Base-by-base conservation (phyloP, 2,888 invertebrate species). In the Nycteola revayana region DNA sequence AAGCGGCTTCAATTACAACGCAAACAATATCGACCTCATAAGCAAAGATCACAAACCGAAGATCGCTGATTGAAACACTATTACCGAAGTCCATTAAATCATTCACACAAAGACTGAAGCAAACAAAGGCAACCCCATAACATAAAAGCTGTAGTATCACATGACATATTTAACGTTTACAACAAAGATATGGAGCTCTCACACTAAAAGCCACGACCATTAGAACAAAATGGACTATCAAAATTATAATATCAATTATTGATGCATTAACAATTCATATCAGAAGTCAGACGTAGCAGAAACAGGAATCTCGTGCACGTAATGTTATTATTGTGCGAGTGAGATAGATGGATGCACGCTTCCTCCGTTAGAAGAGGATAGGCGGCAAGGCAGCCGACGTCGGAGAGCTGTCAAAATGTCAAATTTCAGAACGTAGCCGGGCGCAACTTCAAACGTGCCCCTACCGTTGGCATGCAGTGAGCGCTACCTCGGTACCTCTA, bases 331-430 rank as follows among this genome's bases (percentile, higher is more conserved):
- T 76, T 74, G 77, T 66, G 68, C 55, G 75, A 75, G 70, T 46
- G 73, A 65, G 75, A 76, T 49, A 63, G 66, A 50, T 58, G 42
- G 39, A 50, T 36, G 42, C 26, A 39, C 43, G 42, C 48, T 45
- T 42, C 23, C 41, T 46, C 53, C 43, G 65, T 39, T 62, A 31
- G 66, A 64, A 66, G 61, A 66, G 65, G 58, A 55, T 47, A 71
- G 67, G 66, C 62, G 72, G 67, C 66, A 75, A 76, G 75, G 75
- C 76, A 68, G 73, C 77, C 75, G 76, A 75, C 85, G 86, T 85
- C 86, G 87, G 86, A 80, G 86, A 82, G 77, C 89, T 89, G 89
- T 89, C 89, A 89, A 89, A 89, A 89, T 82, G 89, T 89, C 89
- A 89, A 89, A 89, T 89, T 89, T 88, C 86, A 80, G 86, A 78